A percentile compares a stretch with the other conserved stretches of the same genome.
Evolutionary conservation across 1,140 invertebrate genomes (phyloP).

Genomic region (Homarus americanus): DNA sequence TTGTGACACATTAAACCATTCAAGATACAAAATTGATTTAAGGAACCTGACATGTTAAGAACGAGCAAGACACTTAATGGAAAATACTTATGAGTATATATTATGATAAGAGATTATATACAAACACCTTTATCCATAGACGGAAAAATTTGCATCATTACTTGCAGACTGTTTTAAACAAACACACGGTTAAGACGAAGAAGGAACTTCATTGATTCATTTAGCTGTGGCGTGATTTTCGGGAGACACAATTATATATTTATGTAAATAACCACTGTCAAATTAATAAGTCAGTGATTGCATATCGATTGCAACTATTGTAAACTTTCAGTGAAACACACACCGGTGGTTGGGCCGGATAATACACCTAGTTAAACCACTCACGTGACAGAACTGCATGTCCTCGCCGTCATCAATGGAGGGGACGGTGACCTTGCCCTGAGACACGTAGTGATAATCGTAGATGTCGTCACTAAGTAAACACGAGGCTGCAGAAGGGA

Average conservation of each 20-base stretch:
- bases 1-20: not conserved
- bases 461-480: slow-evolving; percentile 87
- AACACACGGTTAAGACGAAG: no score
- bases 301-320: not conserved
- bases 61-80: no score
- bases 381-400: slow-evolving; percentile 63
- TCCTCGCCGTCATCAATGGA: slow-evolving; percentile 58
- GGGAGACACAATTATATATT: no score
- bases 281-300: no score
- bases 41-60: not conserved
- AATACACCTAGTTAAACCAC: not conserved
- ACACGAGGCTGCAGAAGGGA: slow-evolving; percentile 84
- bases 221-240: no score
- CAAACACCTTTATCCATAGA: no score
- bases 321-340: not conserved
- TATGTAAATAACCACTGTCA: no score
- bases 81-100: no score
- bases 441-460: slow-evolving; percentile 54
- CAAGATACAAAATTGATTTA: not conserved
- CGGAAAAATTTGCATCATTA: no score
- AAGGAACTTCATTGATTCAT: no score
- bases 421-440: slow-evolving; percentile 62
- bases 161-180: no score
- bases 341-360: not conserved
- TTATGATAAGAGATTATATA: no score